Base-by-base conservation (phyloP, 1,140 invertebrate species). In the silkworm (Bombyx mori) region DNA sequence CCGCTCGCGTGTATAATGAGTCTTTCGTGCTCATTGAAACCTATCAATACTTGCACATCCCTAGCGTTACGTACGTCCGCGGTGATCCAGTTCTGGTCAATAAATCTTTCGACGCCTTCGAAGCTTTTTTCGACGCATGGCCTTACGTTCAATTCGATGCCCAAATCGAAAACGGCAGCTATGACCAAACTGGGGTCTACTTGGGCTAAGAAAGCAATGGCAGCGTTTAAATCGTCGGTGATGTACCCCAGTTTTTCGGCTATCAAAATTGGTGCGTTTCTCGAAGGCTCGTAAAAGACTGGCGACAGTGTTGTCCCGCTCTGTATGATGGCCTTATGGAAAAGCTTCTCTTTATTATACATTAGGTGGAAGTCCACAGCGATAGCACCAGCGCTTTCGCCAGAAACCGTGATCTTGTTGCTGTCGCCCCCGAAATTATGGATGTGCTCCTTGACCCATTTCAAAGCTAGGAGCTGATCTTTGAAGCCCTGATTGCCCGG, bases 401-500 rank as follows among this genome's bases (percentile, higher is more conserved):
- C 68, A 18, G 61, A 49, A 9, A 65, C 44, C 5, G 68, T 71
- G 6, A 71, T 56, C 54, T 54, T 54, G 9, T 68, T 54, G 5
- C 18, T 26, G 57, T 63, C 62, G 35, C 67, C 67, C 22, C 67
- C 67, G 44, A 69, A 69, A 9, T 53, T 18, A 35, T 52, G 54
- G 9, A 69, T 69, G 26, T 69, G 64, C 12, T 60, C 48, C 12
- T 60, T 54, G 6, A 69, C 26, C 68, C 68, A 69, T 54, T 58
- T 51, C 22, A 69, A n/a, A 22, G 59, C 67, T 5, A 61, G 7
- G 5, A 57, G 7, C 49, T 69, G 67, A 42, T 69, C 67, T 51
- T 66, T 69, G 1, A 69, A 50, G 5, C 68, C 68, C 49, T 69
- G 68, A 47, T 69, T 69, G 18, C 65, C 68, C 2, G 62, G 62